A percentile compares a stretch with the other conserved stretches of the same genome.
Evolutionary conservation across 2,797 vertebrate species (phyloP).

Genomic region (Somateria mollissima): DNA sequence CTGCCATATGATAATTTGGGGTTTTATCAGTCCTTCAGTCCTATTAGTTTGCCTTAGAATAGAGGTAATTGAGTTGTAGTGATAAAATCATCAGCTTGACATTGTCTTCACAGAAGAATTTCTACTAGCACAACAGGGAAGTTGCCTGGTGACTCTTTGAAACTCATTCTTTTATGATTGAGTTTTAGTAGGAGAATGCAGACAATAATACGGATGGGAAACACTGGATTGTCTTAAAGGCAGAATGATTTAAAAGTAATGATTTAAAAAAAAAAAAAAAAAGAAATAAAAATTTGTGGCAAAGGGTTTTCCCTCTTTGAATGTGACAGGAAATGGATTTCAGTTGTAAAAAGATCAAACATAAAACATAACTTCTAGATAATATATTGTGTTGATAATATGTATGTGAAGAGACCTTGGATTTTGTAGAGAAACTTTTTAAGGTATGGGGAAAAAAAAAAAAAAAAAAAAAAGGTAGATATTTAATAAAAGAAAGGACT

Average conservation of each 20-base stretch:
- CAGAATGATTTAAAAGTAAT: not conserved
- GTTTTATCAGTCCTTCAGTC: not conserved
- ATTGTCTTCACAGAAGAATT: not conserved
- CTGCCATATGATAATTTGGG: not conserved
- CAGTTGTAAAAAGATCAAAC: not conserved
- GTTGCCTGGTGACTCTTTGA: not conserved
- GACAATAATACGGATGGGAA: not conserved
- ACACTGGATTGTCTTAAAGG: not conserved
- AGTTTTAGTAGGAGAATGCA: not conserved
- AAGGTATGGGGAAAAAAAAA: not conserved
- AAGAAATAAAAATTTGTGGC: not conserved
- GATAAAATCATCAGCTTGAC: not conserved
- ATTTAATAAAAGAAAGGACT: not conserved
- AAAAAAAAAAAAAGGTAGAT: not conserved
- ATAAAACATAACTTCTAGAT: not conserved
- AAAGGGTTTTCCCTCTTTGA: not conserved
- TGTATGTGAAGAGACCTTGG: not conserved
- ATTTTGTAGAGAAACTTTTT: not conserved
- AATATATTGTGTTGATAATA: not conserved
- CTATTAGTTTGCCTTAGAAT: not conserved
- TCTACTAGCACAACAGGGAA: not conserved
- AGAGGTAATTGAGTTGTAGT: not conserved
- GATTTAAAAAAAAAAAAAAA: not conserved
- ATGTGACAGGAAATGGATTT: not conserved
- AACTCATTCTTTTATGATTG: not conserved